Evolutionary conservation across 2,888 invertebrate species (phyloP), one percentile per base, ranked within the genome.

Genomic region (Antheraea yamamai): DNA sequence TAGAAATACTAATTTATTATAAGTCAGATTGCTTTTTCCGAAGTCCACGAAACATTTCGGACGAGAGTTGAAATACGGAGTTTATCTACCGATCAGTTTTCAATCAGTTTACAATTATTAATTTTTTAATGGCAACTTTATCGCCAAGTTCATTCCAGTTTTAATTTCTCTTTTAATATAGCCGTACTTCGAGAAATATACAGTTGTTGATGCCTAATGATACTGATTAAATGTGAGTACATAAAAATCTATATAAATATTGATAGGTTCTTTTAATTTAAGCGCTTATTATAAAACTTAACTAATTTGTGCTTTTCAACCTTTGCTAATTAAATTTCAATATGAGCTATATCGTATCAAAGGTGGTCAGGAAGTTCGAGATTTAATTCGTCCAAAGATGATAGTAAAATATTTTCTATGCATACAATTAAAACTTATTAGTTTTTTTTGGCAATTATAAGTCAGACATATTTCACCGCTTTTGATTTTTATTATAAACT

Each of bases 21-120:
- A 68, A 68, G 68, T 20, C 10, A 2, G 1, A 20, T 39, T 12
- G 39, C 39, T n/a, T n/a, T n/a, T 70, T 12, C 39, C n/a, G 3
- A n/a, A n/a, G 35, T 39, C 70, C 70, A 70, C 39, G 70, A n/a
- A 20, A 39, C 39, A 39, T 39, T 70, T 70, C 68, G 68, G 35
- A 35, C 18, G 35, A 35, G 35, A 68, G 35, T 39, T 70, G 2
- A 70, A 39, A n/a, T 70, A 39, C 70, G 4, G n/a, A 10, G 39
- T 39, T n/a, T n/a, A 35, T 68, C 30, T 35, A 35, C 35, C 18
- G 68, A 35, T 68, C 8, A 30, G 68, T 35, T 35, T 26, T 4
- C 35, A 4, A 14, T 68, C 16, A 6, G 26, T 18, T 68, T 23
- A n/a, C 8, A 10, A n/a, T 61, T 61, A n/a, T 23, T 39, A 0